Percentiles rank a stretch among this genome's conserved stretches.
phyloP scores from a whole-genome alignment of 2,888 invertebrate genomes.

The Psylliodes chrysocephalus region DNA sequence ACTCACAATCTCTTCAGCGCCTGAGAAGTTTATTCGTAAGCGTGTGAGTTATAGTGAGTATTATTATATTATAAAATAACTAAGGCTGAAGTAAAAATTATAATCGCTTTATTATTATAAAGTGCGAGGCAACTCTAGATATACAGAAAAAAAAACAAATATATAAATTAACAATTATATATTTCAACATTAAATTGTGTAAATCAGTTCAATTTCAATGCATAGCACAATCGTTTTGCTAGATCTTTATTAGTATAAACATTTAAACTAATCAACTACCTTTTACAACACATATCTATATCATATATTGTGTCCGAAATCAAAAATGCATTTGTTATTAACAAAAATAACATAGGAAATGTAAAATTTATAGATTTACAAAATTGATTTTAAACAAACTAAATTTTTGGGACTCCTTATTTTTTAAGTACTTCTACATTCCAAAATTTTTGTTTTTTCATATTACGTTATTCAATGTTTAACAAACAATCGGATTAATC shows the following conservation, averaged over 20 bases:
- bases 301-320: conserved; percentile 9
- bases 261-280: conserved; percentile 53
- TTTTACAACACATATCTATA: conserved; percentile 56
- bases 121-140: not conserved
- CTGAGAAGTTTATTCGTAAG: too few species aligned
- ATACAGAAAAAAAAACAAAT: not conserved
- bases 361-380: too few species aligned
- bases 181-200: conserved; percentile 60
- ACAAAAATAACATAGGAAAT: too few species aligned
- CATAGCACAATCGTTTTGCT: conserved; percentile 45
- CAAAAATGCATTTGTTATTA: too few species aligned
- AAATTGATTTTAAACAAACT: too few species aligned
- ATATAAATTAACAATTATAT: conserved; percentile 53
- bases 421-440: conserved; percentile 7
- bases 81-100: too few species aligned
- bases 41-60: too few species aligned
- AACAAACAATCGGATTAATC: not conserved
- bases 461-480: not conserved
- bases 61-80: too few species aligned
- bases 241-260: conserved; percentile 48
- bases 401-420: not conserved
- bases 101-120: too few species aligned
- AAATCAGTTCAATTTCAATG: conserved; percentile 59
- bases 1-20: too few species aligned
- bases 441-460: conserved; percentile 3